phyloP scores from a whole-genome alignment of 2,113 vertebrate species.

The Semicossyphus pulcher region DNA sequence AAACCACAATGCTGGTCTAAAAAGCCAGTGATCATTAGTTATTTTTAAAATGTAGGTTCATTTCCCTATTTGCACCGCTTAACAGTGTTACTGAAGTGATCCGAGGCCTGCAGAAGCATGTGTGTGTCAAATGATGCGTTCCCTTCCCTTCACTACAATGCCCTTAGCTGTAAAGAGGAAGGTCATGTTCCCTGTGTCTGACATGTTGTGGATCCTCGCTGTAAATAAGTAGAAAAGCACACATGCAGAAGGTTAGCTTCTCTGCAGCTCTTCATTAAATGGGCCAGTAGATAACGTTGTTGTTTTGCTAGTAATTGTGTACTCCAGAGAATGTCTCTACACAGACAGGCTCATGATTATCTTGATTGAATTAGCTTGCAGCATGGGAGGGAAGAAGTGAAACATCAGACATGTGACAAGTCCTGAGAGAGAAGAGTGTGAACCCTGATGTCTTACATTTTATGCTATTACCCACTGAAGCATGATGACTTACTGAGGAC shows the following conservation, averaged over 20 bases:
- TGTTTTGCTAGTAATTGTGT: not conserved
- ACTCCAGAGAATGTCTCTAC: not conserved
- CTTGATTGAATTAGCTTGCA: not conserved
- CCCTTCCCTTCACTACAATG: not conserved
- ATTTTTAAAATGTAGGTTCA: no score
- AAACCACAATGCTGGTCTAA: not conserved
- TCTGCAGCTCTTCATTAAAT: not conserved
- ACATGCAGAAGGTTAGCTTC: not conserved
- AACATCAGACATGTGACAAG: not conserved
- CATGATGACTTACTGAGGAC: not conserved
- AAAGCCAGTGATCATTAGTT: not conserved
- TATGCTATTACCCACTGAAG: not conserved
- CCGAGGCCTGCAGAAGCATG: no score
- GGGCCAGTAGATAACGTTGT: not conserved
- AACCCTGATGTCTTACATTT: not conserved
- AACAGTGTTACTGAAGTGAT: no score
- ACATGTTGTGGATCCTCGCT: no score
- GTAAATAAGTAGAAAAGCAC: no score
- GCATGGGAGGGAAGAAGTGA: not conserved
- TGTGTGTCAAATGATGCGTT: no score
- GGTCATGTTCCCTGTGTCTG: not conserved
- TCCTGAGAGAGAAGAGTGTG: not conserved
- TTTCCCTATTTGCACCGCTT: no score
- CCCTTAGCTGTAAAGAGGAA: not conserved
- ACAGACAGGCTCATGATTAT: conserved; percentile 8